Percentiles rank a stretch among this genome's conserved stretches.
Conservation (phyloP, 2,888 invertebrate species). For the Cataglyphis livida region DNA sequence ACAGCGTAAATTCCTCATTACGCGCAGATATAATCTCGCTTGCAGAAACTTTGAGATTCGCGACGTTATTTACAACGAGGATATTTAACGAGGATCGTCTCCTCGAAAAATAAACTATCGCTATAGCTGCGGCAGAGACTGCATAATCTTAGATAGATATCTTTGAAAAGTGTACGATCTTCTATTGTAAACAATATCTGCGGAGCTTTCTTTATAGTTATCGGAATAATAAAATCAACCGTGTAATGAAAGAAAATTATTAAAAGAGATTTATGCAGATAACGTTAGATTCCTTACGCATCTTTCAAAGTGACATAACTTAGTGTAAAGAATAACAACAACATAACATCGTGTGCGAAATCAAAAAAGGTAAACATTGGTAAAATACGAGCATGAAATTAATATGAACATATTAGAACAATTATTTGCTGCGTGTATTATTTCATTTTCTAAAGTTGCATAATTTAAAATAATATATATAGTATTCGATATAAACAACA, state of each 20-base stretch:
- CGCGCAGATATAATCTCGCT: conserved; percentile 53
- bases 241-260: background rate
- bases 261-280: background rate
- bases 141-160: background rate
- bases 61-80: conserved; percentile 5
- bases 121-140: background rate
- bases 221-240: background rate
- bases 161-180: background rate
- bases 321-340: background rate
- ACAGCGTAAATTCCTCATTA: conserved; percentile 81
- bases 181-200: background rate
- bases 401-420: background rate
- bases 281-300: background rate
- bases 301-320: background rate
- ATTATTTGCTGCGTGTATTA: background rate
- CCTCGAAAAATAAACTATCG: background rate
- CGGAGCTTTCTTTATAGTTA: background rate
- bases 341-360: background rate
- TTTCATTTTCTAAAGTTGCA: background rate
- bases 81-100: conserved; percentile 10
- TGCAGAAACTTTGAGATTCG: conserved; percentile 9
- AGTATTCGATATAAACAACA: background rate
- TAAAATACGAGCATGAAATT: background rate
- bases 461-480: conserved; percentile 31
- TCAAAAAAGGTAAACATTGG: conserved; percentile 1